These are phyloP conservation scores for Drosophila antonietae DNA, from an alignment of 2,888 invertebrate species.

Conservation along the genomic window DNA sequence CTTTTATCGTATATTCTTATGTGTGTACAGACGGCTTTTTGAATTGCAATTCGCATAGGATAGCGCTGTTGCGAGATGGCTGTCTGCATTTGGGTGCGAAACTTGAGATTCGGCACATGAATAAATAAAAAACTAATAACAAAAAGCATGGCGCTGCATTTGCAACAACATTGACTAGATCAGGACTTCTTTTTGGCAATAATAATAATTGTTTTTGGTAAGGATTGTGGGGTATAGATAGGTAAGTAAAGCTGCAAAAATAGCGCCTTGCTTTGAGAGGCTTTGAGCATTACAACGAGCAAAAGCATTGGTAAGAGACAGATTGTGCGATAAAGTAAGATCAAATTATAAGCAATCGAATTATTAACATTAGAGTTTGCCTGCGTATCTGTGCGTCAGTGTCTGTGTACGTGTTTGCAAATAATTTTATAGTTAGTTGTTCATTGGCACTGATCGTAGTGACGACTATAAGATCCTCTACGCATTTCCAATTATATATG, in stretches of 20 bases:
- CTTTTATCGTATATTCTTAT: constrained; percentile 35
- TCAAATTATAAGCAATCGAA: constrained; percentile 17
- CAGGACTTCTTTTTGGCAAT: constrained; percentile 44
- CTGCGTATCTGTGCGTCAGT: constrained; percentile 12
- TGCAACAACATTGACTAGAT: constrained; percentile 70
- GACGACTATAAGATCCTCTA: constrained; percentile 30
- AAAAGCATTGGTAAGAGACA: constrained; percentile 27
- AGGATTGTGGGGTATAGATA: constrained; percentile 10
- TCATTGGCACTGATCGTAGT: constrained; percentile 52
- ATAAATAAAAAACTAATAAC: constrained; percentile 76
- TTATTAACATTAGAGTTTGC: constrained; percentile 24
- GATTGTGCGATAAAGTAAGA: constrained; percentile 29
- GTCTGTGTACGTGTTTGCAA: constrained; percentile 19
- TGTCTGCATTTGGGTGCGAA: constrained; percentile 59
- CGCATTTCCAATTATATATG: constrained; percentile 16
- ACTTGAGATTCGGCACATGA: constrained; percentile 69
- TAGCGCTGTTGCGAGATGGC: constrained; percentile 47
- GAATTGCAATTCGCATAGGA: constrained; percentile 67
- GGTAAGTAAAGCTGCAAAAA: constrained; percentile 29
- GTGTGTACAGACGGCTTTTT: constrained; percentile 44
- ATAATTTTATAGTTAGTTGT: constrained; percentile 32
- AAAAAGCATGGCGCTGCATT: constrained; percentile 66
- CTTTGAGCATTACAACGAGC: constrained; percentile 57
- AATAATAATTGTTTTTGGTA: constrained; percentile 19
- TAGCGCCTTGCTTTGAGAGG: constrained; percentile 46